Conservation (phyloP, 1,140 invertebrate species). For the Lanistes nyassanus region DNA sequence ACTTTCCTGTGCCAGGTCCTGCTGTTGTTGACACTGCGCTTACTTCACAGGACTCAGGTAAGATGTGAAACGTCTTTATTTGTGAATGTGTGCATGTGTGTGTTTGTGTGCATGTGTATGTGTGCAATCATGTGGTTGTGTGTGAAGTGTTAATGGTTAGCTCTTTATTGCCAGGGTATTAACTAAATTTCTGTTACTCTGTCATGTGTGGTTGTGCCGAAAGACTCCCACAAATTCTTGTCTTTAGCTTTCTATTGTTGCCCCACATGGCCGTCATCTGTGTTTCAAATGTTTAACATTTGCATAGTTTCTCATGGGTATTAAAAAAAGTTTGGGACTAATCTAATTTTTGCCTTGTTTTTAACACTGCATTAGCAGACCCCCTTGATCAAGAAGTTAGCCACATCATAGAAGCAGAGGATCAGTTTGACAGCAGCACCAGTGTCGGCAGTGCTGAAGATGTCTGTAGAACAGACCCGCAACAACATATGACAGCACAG, state of each 20-base stretch:
- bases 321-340: neutral
- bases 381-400: conserved; percentile 34
- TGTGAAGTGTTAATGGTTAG: too few relatives aligned
- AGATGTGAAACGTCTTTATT: neutral
- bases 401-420: conserved; percentile 30
- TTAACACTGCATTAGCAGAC: conserved; percentile 14
- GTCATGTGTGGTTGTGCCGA: too few relatives aligned
- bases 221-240: too few relatives aligned
- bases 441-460: conserved; percentile 12
- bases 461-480: conserved; percentile 11
- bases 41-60: conserved; percentile 23
- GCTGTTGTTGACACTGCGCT: conserved; percentile 17
- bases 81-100: too few relatives aligned
- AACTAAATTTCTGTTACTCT: too few relatives aligned
- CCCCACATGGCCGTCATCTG: too few relatives aligned
- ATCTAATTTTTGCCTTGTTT: neutral
- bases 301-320: neutral
- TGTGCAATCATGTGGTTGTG: too few relatives aligned
- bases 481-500: conserved; percentile 48
- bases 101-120: too few relatives aligned
- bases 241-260: too few relatives aligned
- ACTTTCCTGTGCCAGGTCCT: conserved; percentile 8
- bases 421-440: conserved; percentile 38
- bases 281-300: too few relatives aligned
- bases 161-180: too few relatives aligned